Conservation (phyloP, 2,113 vertebrate genomes). For the Ophiodon elongatus region DNA sequence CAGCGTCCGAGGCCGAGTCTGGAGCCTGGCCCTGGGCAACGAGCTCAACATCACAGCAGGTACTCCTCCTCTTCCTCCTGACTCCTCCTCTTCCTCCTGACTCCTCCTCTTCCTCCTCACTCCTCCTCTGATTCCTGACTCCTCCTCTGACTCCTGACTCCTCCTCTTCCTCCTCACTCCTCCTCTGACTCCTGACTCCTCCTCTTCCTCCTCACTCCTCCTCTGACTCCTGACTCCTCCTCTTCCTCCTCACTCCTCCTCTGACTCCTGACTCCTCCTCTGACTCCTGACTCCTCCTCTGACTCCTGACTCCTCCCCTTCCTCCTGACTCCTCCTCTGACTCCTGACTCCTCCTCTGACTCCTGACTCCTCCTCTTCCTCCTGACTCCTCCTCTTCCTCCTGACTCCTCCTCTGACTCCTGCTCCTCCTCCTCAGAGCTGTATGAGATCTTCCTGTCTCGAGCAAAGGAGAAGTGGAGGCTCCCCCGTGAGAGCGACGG, state of each 20-base stretch:
- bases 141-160: too few species aligned
- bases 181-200: too few species aligned
- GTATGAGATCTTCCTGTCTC: slow-evolving; percentile 25
- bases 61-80: neutral
- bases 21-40: slow-evolving; percentile 22
- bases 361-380: neutral
- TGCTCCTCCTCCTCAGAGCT: slow-evolving; percentile 22
- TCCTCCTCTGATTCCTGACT: too few species aligned
- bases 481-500: neutral
- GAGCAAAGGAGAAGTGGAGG: slow-evolving; percentile 16
- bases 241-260: too few species aligned
- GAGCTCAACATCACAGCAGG: slow-evolving; percentile 34
- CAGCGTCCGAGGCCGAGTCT: slow-evolving; percentile 8
- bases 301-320: neutral
- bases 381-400: neutral
- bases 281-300: too few species aligned
- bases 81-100: too few species aligned
- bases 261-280: too few species aligned
- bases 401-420: neutral
- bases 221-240: too few species aligned
- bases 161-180: too few species aligned
- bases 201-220: too few species aligned
- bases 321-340: neutral
- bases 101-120: too few species aligned
- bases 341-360: slow-evolving; percentile 2